Evolutionary conservation across 2,797 vertebrate genomes (phyloP), one percentile per base, ranked within the genome.

Genomic region (Thamnophis elegans): DNA sequence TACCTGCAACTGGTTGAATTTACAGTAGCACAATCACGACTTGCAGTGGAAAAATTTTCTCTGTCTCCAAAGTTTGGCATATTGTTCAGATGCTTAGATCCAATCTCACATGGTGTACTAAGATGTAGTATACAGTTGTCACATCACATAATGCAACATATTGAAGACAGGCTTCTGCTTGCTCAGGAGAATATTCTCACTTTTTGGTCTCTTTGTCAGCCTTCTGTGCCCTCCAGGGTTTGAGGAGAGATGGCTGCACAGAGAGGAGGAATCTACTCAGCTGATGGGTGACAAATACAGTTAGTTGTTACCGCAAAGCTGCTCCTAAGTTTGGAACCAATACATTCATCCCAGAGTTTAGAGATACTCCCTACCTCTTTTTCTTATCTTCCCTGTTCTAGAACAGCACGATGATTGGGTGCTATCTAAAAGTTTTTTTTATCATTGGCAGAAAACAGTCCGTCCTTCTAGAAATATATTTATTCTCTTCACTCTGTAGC

Each of bases 351-450:
- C 32, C 65, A 65, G 32, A 89, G 53, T 88, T 93, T 53, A 53
- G 13, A 90, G 82, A 87, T 92, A 85, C 59, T 16, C 9, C 55
- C 14, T 60, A 82, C 73, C 47, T 28, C 68, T 53, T 42, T 22
- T 25, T 18, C 47, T 59, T 36, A 47, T 89, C 78, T 18, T 89
- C 91, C 92, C 28, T 82, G 91, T 65, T 90, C 91, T 62, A 32
- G 55, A 1, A 47, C 91, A 87, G 91, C 92, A 90, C 94, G 62
- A 93, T 93, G 86, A 73, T 47, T 88, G 92, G 85, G 32, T 89
- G 93, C 95, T 92, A 56, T 90, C 28, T 90, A 85, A 92, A 90
- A 91, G 42, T 20, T 90, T 94, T 90, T 94, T 56, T 62, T 62
- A 0, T 68, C 4, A 54, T 82, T 93, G 91, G 51, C 91, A 53